phyloP scores from a whole-genome alignment of 2,797 vertebrate genomes.

The Nyctalus aviator region DNA sequence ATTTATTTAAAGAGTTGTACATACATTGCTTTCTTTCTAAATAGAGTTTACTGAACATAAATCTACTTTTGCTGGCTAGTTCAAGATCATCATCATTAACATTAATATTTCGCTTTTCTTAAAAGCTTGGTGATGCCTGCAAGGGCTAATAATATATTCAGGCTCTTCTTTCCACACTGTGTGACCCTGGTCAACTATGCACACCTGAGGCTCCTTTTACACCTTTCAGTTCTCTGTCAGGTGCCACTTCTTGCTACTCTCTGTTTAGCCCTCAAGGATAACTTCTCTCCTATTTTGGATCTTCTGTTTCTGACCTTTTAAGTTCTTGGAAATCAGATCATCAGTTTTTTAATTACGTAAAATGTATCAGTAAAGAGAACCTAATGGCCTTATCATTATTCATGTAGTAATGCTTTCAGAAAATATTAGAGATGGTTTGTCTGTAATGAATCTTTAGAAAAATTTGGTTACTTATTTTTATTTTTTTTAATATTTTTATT shows the following conservation, averaged over 20 bases:
- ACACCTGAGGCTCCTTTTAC: neutral
- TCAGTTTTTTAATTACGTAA: neutral
- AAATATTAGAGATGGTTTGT: neutral
- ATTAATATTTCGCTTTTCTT: slow-evolving; percentile 5
- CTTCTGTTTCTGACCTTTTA: slow-evolving; percentile 43
- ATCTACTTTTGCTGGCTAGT: slow-evolving; percentile 22
- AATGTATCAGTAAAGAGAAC: slow-evolving; percentile 10
- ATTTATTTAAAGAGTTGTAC: neutral
- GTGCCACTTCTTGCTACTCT: neutral
- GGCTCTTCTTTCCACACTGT: neutral
- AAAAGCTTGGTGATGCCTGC: neutral
- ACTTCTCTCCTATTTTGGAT: neutral
- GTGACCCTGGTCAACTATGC: neutral
- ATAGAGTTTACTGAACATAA: slow-evolving; percentile 5
- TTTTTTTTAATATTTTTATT: neutral
- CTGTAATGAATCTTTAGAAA: neutral
- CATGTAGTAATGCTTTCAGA: slow-evolving; percentile 4
- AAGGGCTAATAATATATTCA: neutral
- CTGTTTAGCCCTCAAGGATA: neutral
- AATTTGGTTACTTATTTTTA: slow-evolving; percentile 19
- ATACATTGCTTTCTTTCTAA: neutral
- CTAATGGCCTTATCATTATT: slow-evolving; percentile 33
- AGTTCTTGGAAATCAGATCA: slow-evolving; percentile 56
- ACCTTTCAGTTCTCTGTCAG: neutral
- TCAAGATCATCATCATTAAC: neutral